phyloP scores from a whole-genome alignment of 2,888 invertebrate species.

The Drosophila heteroneura region DNA sequence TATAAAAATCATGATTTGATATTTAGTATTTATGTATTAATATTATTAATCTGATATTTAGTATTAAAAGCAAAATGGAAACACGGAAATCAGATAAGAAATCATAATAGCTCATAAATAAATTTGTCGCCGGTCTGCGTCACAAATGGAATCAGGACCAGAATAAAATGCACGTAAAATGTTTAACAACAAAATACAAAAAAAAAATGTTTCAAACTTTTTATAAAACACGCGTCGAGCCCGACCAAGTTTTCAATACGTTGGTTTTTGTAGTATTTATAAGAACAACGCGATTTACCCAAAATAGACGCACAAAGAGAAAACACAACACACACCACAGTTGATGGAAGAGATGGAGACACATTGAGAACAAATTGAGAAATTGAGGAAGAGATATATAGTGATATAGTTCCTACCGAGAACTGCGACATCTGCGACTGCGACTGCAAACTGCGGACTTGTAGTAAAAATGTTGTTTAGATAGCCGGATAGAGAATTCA shows the following conservation, averaged over 20 bases:
- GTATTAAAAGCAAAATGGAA: not conserved
- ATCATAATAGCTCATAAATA: constrained; percentile 33
- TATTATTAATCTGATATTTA: not conserved
- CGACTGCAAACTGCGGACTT: constrained; percentile 43
- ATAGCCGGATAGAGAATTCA: constrained; percentile 63
- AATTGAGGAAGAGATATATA: constrained; percentile 36
- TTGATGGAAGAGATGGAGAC: constrained; percentile 46
- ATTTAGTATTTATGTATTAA: not conserved
- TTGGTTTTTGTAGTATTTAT: constrained; percentile 26
- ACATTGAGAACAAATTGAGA: constrained; percentile 28
- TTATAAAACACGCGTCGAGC: constrained; percentile 33
- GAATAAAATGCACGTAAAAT: constrained; percentile 42
- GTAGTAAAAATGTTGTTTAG: constrained; percentile 72
- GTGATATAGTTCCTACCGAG: constrained; percentile 51
- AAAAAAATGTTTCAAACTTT: constrained; percentile 25
- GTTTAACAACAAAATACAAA: constrained; percentile 55
- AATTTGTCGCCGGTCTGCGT: constrained; percentile 16
- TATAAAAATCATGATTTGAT: not conserved
- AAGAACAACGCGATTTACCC: constrained; percentile 55
- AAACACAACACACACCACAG: constrained; percentile 4
- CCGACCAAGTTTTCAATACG: constrained; percentile 32
- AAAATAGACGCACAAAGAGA: constrained; percentile 50
- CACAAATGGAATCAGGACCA: constrained; percentile 13
- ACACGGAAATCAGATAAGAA: not conserved
- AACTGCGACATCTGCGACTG: constrained; percentile 43